Evolutionary conservation across 1,140 invertebrate species (phyloP), one percentile per base, ranked within the genome.

Genomic region (Fopius arisanus): DNA sequence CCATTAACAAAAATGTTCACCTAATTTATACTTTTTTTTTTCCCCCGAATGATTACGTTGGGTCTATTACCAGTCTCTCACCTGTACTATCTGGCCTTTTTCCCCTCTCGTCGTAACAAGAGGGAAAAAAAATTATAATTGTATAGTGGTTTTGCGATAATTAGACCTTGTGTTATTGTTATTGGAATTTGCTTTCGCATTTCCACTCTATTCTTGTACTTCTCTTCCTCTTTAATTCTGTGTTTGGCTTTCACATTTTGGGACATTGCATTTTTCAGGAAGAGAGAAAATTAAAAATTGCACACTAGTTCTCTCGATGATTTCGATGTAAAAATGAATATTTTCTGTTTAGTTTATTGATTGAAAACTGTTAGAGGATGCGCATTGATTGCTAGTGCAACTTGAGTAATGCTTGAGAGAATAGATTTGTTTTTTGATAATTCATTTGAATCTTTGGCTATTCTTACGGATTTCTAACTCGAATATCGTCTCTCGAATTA

Each of bases 131-230:
- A 59, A 73, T 68, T 68, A 48, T 33, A 51, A 67, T 67, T 74
- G 67, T 68, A 70, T 33, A 70, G 59, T 70, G 73, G 33, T 69
- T 59, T 59, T 73, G 65, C 21, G 54, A 63, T 68, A 73, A 73
- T 68, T 68, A 68, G 54, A 68, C 6, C 41, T 72, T 40, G 71
- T 73, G 65, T 68, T 73, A 73, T 41, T 68, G 51, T 73, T 73
- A 73, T 67, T 73, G 51, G 66, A 65, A 67, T 68, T 68, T 73
- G 40, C 65, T 72, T 40, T 40, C n/a, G 48, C 70, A 63, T 63
- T 40, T 63, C 23, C 37, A 41, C 31, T 21, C 31, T 72, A 29
- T 62, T 73, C 19, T 31, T 66, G 67, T 31, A 29, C 54, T 65
- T 14, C 31, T 70, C 23, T 65, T 33, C 16, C 29, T 65, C 33